Base-by-base conservation (phyloP, 2,888 invertebrate species). In the Trissonchulus latispiculum region DNA sequence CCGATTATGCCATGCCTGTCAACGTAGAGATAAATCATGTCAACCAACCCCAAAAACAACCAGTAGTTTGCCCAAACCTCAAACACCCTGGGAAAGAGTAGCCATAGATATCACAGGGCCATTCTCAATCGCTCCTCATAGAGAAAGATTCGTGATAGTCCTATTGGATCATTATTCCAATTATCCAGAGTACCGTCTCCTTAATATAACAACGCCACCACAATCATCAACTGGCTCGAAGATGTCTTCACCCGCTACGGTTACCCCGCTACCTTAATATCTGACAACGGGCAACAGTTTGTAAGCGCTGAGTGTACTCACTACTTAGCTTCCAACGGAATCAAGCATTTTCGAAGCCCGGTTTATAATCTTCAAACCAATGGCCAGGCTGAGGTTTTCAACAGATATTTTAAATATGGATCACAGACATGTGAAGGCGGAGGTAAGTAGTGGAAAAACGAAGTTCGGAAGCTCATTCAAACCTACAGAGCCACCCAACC, bases 301-400 rank as follows among this genome's bases (percentile, higher is more conserved):
- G 35, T 29, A 28, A 36, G 36, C 2, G n/a, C 2, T 3, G 69
- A 72, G 71, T 71, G 70, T 28, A 23, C 23, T 23, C 15, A 67
- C 2, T 72, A 36, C 37, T 28, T 67, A 23, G 71, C 33, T 36
- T 33, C 59, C 2, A 68, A 71, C 2, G 72, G 71, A 28, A 72
- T 72, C 36, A 31, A 71, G 33, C 70, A 70, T 32, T n/a, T 71
- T 32, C 3, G 28, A n/a, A 31, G 33, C 23, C 23, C 72, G n/a
- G 32, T 64, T 29, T 72, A 72, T 23, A 32, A 72, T 28, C 72
- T 71, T 28, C 71, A 71, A 71, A 67, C 31, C 23, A 71, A 72
- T 32, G 72, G 71, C n/a, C n/a, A n/a, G n/a, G n/a, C n/a, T n/a
- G n/a, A n/a, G n/a, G n/a, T n/a, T n/a, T n/a, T n/a, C n/a, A n/a